phyloP scores from a whole-genome alignment of 2,888 invertebrate species.

The Lasioglossum pauxillum region DNA sequence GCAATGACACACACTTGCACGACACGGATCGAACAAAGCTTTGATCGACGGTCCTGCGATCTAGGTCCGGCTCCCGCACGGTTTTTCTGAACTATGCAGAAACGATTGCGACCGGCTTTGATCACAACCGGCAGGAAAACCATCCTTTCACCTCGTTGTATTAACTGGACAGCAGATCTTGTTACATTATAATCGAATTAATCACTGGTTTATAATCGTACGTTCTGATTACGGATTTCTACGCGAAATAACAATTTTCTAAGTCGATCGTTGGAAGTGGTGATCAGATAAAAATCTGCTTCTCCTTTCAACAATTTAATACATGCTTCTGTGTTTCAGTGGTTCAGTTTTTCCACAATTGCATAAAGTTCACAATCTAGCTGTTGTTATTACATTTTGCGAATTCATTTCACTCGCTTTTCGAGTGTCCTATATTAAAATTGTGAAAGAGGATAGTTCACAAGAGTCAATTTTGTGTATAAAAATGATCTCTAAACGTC shows the following conservation, averaged over 20 bases:
- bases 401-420: not conserved
- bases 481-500: not conserved
- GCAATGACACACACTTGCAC: conserved; percentile 14
- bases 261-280: not conserved
- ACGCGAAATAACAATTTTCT: not conserved
- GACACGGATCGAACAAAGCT: conserved; percentile 16
- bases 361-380: not conserved
- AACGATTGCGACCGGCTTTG: not conserved
- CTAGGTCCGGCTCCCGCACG: not conserved
- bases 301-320: not conserved
- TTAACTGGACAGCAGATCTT: not conserved
- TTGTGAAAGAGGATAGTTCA: no score
- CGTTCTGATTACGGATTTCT: not conserved
- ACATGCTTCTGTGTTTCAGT: not conserved
- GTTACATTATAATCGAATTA: not conserved
- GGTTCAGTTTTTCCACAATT: no score
- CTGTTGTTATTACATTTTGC: not conserved
- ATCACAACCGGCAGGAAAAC: not conserved
- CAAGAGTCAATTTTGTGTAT: not conserved
- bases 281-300: not conserved
- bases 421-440: not conserved
- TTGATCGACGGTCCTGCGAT: conserved; percentile 50
- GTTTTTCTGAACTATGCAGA: not conserved
- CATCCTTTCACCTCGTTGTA: not conserved
- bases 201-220: conserved; percentile 2